Evolutionary conservation across 2,113 vertebrate genomes (phyloP).

Genomic region (Camelus bactrianus): DNA sequence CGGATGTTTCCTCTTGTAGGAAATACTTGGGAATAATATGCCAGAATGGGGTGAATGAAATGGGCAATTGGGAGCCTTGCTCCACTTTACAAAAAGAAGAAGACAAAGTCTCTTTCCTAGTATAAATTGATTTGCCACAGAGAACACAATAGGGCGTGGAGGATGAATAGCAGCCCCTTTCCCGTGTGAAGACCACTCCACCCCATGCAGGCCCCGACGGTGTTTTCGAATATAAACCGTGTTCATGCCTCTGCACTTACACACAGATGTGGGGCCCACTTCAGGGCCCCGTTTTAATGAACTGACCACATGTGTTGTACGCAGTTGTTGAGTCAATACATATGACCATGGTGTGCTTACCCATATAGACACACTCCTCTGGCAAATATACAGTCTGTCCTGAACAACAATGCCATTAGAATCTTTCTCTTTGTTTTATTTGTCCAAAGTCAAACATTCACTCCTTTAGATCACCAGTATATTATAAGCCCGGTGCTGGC

Average conservation of each 20-base stretch:
- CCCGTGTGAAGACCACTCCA: no score
- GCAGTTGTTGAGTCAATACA: background rate
- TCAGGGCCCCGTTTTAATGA: background rate
- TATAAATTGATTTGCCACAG: conserved; percentile 58
- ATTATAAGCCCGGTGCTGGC: conserved; percentile 80
- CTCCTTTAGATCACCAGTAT: conserved; percentile 69
- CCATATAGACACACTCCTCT: background rate
- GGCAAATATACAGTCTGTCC: background rate
- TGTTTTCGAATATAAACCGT: background rate
- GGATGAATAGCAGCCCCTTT: background rate
- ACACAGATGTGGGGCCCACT: background rate
- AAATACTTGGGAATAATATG: background rate
- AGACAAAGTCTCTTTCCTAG: conserved; percentile 39
- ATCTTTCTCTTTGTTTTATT: background rate
- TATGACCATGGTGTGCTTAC: background rate
- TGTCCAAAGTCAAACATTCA: background rate
- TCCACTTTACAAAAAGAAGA: conserved; percentile 30
- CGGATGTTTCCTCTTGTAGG: background rate
- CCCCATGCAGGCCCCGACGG: accelerated
- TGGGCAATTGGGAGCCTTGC: background rate
- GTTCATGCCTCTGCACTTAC: background rate
- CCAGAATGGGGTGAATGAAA: background rate
- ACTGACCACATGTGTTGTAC: no score
- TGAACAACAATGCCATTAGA: background rate
- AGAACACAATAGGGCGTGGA: background rate